phyloP scores from a whole-genome alignment of 2,797 vertebrate genomes.

The Mormyrops attenuatus region DNA sequence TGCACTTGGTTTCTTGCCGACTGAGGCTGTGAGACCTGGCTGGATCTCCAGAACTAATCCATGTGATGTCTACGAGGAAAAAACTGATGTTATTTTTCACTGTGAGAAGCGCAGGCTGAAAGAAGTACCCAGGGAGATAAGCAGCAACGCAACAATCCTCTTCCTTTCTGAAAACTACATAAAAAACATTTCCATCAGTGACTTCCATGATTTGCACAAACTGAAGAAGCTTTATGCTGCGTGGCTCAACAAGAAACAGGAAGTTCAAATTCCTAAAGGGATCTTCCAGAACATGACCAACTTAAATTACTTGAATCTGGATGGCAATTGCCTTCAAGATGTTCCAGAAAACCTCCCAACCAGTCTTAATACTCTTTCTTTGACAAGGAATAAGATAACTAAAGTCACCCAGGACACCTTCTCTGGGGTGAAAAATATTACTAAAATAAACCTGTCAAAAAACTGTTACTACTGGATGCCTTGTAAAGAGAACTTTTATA shows the following conservation, averaged over 20 bases:
- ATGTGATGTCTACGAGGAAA: conserved; percentile 63
- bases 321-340: conserved; percentile 54
- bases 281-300: conserved; percentile 67
- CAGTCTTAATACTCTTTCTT: conserved; percentile 54
- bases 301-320: conserved; percentile 60
- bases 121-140: conserved; percentile 63
- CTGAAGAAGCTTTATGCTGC: conserved; percentile 68
- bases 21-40: conserved; percentile 40
- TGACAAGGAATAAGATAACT: conserved; percentile 67
- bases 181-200: conserved; percentile 42
- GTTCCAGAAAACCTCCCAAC: conserved; percentile 68
- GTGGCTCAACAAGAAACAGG: conserved; percentile 58
- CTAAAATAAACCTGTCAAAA: conserved; percentile 63
- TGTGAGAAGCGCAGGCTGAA: conserved; percentile 61
- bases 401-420: conserved; percentile 55
- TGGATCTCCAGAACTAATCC: conserved; percentile 70
- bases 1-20: conserved; percentile 50
- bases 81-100: conserved; percentile 57
- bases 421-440: conserved; percentile 60
- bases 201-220: conserved; percentile 59
- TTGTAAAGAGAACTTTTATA: conserved; percentile 58
- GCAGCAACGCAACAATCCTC: conserved; percentile 68
- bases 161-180: conserved; percentile 77
- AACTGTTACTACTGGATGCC: conserved; percentile 81
- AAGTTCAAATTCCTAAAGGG: conserved; percentile 43